These are phyloP conservation scores for Adoxophyes honmai DNA, from an alignment of 1,140 invertebrate species.

Conservation along the genomic window DNA sequence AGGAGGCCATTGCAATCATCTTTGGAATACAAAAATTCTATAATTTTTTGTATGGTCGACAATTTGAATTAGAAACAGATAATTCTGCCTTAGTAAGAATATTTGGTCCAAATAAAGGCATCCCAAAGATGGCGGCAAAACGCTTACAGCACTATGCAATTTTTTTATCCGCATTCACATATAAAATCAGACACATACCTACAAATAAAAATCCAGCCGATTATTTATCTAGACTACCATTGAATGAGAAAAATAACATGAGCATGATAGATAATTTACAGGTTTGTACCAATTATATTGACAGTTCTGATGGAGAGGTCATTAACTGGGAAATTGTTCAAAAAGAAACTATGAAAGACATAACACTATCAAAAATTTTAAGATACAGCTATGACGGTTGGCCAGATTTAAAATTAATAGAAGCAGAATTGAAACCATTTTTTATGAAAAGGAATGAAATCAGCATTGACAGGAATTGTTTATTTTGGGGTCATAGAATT, in stretches of 20 bases:
- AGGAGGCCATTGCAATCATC: conserved; percentile 65
- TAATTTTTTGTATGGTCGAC: conserved; percentile 15
- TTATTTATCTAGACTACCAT: neutral
- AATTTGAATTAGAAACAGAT: neutral
- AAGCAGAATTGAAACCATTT: too few relatives aligned
- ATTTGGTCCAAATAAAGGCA: conserved; percentile 40
- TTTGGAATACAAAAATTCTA: conserved; percentile 27
- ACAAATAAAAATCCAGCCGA: conserved; percentile 1
- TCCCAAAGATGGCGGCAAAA: conserved; percentile 47
- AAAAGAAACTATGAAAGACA: too few relatives aligned
- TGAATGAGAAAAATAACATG: neutral
- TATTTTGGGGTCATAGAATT: too few relatives aligned
- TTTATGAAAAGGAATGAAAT: too few relatives aligned
- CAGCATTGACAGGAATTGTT: too few relatives aligned
- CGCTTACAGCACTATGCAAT: conserved; percentile 29
- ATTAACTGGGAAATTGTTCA: too few relatives aligned
- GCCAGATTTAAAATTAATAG: too few relatives aligned
- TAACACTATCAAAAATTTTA: too few relatives aligned
- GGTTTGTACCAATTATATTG: too few relatives aligned
- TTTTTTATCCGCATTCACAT: conserved; percentile 11
- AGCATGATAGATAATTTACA: neutral
- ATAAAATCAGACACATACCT: conserved; percentile 6
- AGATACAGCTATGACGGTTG: too few relatives aligned
- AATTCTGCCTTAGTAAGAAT: conserved; percentile 35
- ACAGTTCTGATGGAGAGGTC: too few relatives aligned